Base-by-base conservation (phyloP, 1,140 invertebrate genomes). In the Penaeus indicus region DNA sequence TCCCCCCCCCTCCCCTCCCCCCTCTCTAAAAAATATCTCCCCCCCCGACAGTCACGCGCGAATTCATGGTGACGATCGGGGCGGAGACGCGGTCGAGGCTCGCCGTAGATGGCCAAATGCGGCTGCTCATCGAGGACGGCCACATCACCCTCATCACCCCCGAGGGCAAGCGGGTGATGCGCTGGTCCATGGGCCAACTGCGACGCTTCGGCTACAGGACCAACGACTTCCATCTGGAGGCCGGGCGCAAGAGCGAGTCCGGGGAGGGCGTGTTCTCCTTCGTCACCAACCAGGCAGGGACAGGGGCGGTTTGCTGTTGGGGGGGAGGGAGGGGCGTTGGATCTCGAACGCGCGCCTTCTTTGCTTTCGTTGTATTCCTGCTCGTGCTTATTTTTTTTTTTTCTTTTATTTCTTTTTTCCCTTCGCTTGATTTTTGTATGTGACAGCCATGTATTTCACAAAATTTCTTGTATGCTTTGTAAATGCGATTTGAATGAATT, bases 141-240 rank as follows among this genome's bases (percentile, higher is more conserved):
- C 42, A 67, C 32, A 84, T 84, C 32, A 84, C 82, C 62, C 32
- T 84, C 82, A 69, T 84, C 13, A 42, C 32, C 62, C 13, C n/a
- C 1, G 63, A 47, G 61, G 82, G 82, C 21, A 84, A 84, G 32
- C 27, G 82, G 21, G 69, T 84, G 21, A 64, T n/a, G 32, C 61
- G 82, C 32, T 84, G 82, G 82, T 25, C 19, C 19, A 64, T 84
- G 3, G 63, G 69, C 21, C 27, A 84, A 27, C 82, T 84, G 8
- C 63, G 82, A 0, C 82, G 82, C 32, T 47, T 84, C 27, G 82
- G 82, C 42, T 84, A 69, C 82, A 84, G 18, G 18, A 64, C 42
- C 82, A 47, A 1, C 82, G 13, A 69, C 64, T 84, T 84, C 64
- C 82, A 84, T 42, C 19, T 84, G 19, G 82, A 84, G 82, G 82